Conservation (phyloP, 2,797 vertebrate genomes). For the Poecile montanus region DNA sequence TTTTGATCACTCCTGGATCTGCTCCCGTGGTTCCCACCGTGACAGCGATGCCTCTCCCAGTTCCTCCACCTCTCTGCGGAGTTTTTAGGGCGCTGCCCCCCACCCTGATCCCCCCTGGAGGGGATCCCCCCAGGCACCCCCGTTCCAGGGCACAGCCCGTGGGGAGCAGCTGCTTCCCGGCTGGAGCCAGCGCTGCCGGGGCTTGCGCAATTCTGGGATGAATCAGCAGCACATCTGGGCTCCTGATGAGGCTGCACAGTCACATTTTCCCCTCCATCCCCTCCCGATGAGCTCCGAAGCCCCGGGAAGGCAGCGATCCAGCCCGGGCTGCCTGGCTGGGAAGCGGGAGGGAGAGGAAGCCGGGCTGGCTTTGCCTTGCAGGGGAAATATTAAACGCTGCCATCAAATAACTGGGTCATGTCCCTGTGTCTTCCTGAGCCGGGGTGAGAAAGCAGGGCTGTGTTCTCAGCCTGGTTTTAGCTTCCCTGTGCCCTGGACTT, state of each 20-base stretch:
- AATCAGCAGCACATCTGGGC: slow-evolving; percentile 57
- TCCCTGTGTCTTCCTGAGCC: neutral
- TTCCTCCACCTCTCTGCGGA: neutral
- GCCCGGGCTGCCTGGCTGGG: neutral
- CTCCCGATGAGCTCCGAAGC: neutral
- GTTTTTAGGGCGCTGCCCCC: neutral
- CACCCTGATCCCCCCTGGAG: neutral
- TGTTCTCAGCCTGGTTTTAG: neutral
- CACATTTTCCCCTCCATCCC: slow-evolving; percentile 47
- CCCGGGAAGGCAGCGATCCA: neutral
- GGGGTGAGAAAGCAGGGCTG: neutral
- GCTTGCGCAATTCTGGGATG: neutral
- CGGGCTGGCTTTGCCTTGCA: neutral
- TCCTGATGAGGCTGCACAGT: neutral
- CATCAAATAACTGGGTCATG: neutral
- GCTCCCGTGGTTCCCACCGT: neutral
- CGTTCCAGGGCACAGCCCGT: neutral
- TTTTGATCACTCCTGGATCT: neutral
- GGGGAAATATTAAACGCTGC: neutral
- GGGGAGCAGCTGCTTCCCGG: slow-evolving; percentile 14
- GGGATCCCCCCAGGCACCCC: neutral
- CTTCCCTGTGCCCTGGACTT: neutral
- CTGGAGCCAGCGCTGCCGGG: neutral
- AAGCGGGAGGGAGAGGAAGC: neutral
- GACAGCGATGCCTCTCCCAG: rapidly evolving